Evolutionary conservation across 2,888 invertebrate genomes (phyloP).

Genomic region (Torymus texanus): DNA sequence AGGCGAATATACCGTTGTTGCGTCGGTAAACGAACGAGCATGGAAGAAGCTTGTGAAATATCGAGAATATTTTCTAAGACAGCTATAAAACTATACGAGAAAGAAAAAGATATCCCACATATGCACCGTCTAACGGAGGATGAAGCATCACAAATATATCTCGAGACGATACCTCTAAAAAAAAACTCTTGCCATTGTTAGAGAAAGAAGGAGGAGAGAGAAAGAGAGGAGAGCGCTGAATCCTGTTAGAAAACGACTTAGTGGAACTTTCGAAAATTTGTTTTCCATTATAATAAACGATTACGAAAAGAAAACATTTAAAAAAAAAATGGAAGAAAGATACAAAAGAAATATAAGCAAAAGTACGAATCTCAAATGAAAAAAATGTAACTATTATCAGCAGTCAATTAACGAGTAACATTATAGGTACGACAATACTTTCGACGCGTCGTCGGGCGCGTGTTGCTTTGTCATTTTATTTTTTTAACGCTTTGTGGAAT

Average conservation of each 20-base stretch:
- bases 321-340: too few species aligned
- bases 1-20: constrained; percentile 19
- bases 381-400: constrained; percentile 57
- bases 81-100: not conserved
- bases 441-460: constrained; percentile 38
- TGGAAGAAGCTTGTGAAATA: constrained; percentile 39
- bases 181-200: constrained; percentile 53
- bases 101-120: constrained; percentile 11
- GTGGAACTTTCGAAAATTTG: constrained; percentile 24
- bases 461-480: constrained; percentile 17
- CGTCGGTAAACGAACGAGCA: constrained; percentile 45
- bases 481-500: constrained; percentile 38
- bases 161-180: constrained; percentile 41
- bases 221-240: constrained; percentile 5
- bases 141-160: constrained; percentile 47
- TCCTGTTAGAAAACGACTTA: constrained; percentile 40
- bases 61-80: constrained; percentile 42
- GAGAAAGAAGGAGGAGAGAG: not conserved
- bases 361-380: constrained; percentile 45
- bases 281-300: constrained; percentile 25
- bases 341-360: not conserved
- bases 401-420: constrained; percentile 70
- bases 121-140: not conserved
- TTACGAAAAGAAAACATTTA: not conserved
- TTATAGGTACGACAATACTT: constrained; percentile 65